Evolutionary conservation across 2,888 invertebrate genomes (phyloP).

Genomic region (Mimas tiliae): DNA sequence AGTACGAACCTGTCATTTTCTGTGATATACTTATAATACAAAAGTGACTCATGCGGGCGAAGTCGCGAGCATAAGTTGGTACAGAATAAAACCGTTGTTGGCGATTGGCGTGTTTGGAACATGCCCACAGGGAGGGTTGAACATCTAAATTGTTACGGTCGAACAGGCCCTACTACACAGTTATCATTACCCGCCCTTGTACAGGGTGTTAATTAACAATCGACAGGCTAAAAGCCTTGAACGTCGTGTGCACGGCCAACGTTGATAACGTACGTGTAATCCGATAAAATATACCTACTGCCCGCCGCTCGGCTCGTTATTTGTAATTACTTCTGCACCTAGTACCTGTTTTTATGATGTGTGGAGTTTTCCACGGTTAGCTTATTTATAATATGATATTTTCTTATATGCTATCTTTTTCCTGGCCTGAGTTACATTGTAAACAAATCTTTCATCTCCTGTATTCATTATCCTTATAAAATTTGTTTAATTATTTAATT

Average conservation of each 20-base stretch:
- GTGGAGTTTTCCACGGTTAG: constrained; percentile 38
- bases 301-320: constrained; percentile 62
- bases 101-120: constrained; percentile 9
- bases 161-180: constrained; percentile 22
- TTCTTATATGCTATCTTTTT: background rate
- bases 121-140: constrained; percentile 19
- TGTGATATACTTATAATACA: no score
- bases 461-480: no score
- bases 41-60: no score
- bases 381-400: background rate
- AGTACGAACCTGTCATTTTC: no score
- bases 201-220: constrained; percentile 68
- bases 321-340: constrained; percentile 65
- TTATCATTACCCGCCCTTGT: constrained; percentile 48
- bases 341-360: constrained; percentile 44
- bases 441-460: no score
- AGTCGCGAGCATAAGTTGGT: no score
- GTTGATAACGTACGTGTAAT: constrained; percentile 75
- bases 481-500: no score
- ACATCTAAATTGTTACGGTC: constrained; percentile 24
- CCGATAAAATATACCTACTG: constrained; percentile 77
- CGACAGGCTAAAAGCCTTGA: constrained; percentile 52
- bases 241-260: constrained; percentile 53
- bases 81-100: constrained; percentile 1
- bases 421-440: background rate